Evolutionary conservation across 2,797 vertebrate genomes (phyloP).

Genomic region (Anguilla obscura): DNA sequence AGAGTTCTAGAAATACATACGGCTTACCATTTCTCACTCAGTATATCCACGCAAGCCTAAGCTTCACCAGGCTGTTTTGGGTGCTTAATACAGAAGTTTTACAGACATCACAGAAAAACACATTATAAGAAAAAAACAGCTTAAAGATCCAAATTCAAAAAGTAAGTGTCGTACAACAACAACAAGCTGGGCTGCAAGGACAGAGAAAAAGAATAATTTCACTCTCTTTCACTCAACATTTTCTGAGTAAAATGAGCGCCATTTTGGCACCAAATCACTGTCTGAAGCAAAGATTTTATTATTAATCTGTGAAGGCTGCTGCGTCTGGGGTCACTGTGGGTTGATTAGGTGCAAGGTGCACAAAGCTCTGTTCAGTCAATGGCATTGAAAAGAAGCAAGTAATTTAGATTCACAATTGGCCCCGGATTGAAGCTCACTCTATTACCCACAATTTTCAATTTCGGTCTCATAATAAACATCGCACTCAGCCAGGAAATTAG

Average conservation of each 20-base stretch:
- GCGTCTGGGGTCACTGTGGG: constrained; percentile 96
- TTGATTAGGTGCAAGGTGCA: constrained; percentile 99
- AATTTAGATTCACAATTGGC: constrained; percentile 99
- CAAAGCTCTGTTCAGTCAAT: constrained; percentile 97
- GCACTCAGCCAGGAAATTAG: constrained; percentile 98
- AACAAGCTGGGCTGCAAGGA: constrained; percentile 70
- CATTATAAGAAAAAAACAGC: constrained; percentile 71
- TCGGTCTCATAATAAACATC: constrained; percentile 99
- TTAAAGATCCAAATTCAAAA: constrained; percentile 85
- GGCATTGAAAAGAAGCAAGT: constrained; percentile 99
- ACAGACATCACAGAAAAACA: constrained; percentile 59
- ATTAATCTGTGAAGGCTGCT: constrained; percentile 96
- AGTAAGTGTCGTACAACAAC: constrained; percentile 86
- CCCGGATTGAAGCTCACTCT: constrained; percentile 96
- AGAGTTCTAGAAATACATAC: neutral
- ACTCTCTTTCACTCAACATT: constrained; percentile 88
- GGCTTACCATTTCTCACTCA: neutral
- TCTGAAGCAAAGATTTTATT: constrained; percentile 99
- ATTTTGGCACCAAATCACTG: constrained; percentile 98
- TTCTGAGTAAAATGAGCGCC: constrained; percentile 93
- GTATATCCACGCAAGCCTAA: neutral
- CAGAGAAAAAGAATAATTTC: constrained; percentile 79
- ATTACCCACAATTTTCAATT: constrained; percentile 99
- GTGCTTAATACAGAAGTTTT: constrained; percentile 44
- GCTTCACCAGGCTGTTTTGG: neutral